Conservation (phyloP, 30 jellyfish, hydroid and myxozoan species). For the Aurelia sp. region DNA sequence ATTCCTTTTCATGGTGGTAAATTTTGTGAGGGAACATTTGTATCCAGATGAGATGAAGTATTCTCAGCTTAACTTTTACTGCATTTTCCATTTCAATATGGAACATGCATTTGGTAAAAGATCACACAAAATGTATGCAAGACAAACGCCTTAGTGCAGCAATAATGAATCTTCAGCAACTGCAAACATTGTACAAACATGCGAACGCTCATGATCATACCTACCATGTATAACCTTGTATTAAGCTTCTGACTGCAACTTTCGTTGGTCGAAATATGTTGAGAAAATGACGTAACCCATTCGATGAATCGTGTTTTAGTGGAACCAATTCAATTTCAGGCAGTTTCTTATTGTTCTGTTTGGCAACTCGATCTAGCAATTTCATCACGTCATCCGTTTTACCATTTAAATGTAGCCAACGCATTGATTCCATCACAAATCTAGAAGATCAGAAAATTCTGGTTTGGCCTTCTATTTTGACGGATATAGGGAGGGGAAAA, state of each 20-base stretch:
- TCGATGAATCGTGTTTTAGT: slow-evolving; percentile 31
- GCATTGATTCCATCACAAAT: slow-evolving; percentile 81
- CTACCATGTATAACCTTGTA: slow-evolving; percentile 79
- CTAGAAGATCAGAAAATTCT: neutral
- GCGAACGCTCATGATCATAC: neutral
- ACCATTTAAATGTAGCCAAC: slow-evolving; percentile 81
- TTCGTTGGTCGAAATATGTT: slow-evolving; percentile 59
- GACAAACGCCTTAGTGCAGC: no score
- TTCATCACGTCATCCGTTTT: slow-evolving; percentile 63
- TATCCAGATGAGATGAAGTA: no score
- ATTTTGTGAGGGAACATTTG: no score
- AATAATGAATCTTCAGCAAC: no score
- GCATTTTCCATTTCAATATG: no score
- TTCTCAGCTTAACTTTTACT: no score
- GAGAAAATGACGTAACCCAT: slow-evolving; percentile 18
- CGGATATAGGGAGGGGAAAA: no score
- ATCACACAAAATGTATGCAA: no score
- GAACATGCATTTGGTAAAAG: no score
- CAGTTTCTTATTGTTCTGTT: slow-evolving; percentile 40
- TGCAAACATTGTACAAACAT: no score
- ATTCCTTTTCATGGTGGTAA: no score
- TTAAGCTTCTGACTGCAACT: slow-evolving; percentile 66
- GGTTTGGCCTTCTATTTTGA: no score
- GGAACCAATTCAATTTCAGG: slow-evolving; percentile 28
- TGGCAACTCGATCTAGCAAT: slow-evolving; percentile 62